These are phyloP conservation scores for Cephonodes hylas DNA, from an alignment of 2,888 invertebrate genomes.

Conservation along the genomic window DNA sequence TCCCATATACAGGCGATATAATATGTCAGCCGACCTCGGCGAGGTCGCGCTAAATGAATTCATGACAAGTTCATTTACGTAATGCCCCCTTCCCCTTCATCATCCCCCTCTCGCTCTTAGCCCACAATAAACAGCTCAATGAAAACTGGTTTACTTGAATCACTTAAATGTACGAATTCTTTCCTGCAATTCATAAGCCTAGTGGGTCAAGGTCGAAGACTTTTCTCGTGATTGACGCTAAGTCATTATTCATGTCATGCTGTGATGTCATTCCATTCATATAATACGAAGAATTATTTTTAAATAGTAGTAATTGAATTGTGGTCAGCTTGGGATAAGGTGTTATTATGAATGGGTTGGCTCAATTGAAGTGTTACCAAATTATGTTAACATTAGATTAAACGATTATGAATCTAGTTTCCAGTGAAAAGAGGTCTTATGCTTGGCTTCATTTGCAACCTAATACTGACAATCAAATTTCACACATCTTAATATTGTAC, in stretches of 20 bases:
- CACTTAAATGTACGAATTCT: constrained; percentile 21
- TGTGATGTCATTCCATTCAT: constrained; percentile 10
- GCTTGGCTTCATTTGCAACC: no score
- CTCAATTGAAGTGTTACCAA: no score
- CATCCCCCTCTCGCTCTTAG: constrained; percentile 17
- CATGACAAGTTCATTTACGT: constrained; percentile 45
- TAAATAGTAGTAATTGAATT: no score
- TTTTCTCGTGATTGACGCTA: constrained; percentile 9
- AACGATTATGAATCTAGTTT: no score
- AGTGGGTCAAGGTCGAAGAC: constrained; percentile 35
- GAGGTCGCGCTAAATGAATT: constrained; percentile 58
- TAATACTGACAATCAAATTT: no score
- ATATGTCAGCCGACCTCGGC: constrained; percentile 57
- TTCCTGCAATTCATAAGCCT: constrained; percentile 19
- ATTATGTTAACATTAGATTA: no score
- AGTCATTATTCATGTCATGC: constrained; percentile 11
- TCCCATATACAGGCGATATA: constrained; percentile 17
- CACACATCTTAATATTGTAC: no score
- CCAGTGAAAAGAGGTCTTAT: no score
- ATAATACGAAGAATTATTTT: background rate
- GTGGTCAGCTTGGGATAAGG: no score
- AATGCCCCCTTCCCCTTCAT: constrained; percentile 18
- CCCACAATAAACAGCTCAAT: constrained; percentile 39
- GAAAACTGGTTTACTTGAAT: constrained; percentile 54
- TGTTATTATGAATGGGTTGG: no score